Evolutionary conservation across 2,888 invertebrate genomes (phyloP).

Genomic region (Itoplectis maculator): DNA sequence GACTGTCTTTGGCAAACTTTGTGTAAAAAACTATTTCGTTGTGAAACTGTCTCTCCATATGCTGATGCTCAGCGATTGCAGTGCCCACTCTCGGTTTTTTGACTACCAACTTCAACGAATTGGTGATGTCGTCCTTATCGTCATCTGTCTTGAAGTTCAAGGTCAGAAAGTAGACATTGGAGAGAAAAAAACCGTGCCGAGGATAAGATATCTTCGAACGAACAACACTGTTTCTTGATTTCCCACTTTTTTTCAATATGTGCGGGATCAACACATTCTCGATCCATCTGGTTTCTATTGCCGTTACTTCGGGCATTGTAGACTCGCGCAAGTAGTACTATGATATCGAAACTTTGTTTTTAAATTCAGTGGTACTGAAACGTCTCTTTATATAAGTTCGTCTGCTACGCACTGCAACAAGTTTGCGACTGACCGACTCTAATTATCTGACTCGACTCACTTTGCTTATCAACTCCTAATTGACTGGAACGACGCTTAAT

Average conservation of each 20-base stretch:
- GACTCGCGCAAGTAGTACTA: background rate
- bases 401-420: background rate
- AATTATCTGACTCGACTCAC: background rate
- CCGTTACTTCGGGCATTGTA: constrained; percentile 21
- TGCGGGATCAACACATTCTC: constrained; percentile 59
- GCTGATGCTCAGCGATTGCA: fast-evolving
- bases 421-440: background rate
- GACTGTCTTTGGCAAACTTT: constrained; percentile 58
- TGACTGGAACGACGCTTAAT: background rate
- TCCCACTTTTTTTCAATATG: constrained; percentile 56
- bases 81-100: constrained; percentile 60
- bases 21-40: constrained; percentile 81
- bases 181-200: constrained; percentile 68
- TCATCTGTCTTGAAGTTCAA: constrained; percentile 53
- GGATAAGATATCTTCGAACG: constrained; percentile 67
- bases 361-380: too few species aligned
- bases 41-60: constrained; percentile 70
- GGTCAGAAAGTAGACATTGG: constrained; percentile 69
- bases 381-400: background rate
- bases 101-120: constrained; percentile 64
- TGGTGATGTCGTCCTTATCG: background rate
- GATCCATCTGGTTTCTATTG: constrained; percentile 60
- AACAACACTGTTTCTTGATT: constrained; percentile 40
- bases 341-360: background rate
- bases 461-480: background rate